These are phyloP conservation scores for Bufotes viridis DNA, from an alignment of 2,797 vertebrate species.

Conservation along the genomic window DNA sequence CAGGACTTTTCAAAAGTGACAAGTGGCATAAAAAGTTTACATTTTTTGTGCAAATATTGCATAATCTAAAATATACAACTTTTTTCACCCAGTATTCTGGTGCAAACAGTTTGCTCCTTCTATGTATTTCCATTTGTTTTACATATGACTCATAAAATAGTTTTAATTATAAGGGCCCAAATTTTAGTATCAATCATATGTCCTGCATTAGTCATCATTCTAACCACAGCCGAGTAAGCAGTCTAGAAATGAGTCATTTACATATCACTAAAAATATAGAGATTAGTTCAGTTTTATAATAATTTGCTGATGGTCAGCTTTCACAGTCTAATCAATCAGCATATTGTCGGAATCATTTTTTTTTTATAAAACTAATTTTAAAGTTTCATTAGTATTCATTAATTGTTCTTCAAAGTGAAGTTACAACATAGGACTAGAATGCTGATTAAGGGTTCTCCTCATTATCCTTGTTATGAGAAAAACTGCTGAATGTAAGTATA, in stretches of 20 bases:
- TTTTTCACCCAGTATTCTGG: too few relatives aligned
- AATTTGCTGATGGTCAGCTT: conserved; percentile 43
- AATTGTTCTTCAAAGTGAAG: conserved; percentile 58
- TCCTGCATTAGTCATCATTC: conserved; percentile 21
- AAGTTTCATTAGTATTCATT: conserved; percentile 58
- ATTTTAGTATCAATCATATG: conserved; percentile 28
- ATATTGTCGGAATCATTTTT: conserved; percentile 40
- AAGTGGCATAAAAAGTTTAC: too few relatives aligned
- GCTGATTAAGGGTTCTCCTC: conserved; percentile 58
- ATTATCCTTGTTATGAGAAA: conserved; percentile 58
- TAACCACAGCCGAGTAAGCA: conserved; percentile 33
- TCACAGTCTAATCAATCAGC: conserved; percentile 47
- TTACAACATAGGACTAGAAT: conserved; percentile 27
- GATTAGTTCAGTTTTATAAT: conserved; percentile 33
- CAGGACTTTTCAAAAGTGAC: too few relatives aligned
- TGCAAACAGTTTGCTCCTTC: too few relatives aligned
- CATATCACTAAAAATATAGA: conserved; percentile 28
- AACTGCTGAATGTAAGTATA: conserved; percentile 57
- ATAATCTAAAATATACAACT: too few relatives aligned
- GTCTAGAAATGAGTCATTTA: conserved; percentile 30
- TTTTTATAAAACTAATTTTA: conserved; percentile 51
- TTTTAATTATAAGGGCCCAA: neutral
- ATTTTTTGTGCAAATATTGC: too few relatives aligned
- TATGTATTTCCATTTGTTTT: neutral
- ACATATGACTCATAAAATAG: conserved; percentile 19